These are phyloP conservation scores for Daphoenositta chrysoptera DNA, from an alignment of 2,113 vertebrate genomes.

Conservation along the genomic window DNA sequence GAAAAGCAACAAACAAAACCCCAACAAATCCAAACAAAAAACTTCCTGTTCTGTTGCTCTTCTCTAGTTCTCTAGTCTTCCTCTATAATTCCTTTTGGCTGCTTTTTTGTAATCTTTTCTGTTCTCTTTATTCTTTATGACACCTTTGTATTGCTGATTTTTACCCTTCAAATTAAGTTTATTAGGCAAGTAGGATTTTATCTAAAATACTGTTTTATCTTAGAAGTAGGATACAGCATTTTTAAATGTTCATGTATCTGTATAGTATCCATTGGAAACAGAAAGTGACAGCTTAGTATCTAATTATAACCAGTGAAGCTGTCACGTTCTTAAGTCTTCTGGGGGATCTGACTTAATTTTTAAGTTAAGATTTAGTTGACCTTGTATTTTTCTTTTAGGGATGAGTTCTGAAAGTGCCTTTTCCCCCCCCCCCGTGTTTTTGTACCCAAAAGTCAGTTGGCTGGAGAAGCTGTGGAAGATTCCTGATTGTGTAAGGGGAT, in stretches of 20 bases:
- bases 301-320: neutral
- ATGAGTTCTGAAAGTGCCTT: conserved; percentile 30
- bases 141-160: neutral
- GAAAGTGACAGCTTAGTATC: neutral
- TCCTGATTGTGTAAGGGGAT: conserved; percentile 78
- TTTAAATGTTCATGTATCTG: neutral
- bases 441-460: conserved; percentile 76
- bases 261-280: neutral
- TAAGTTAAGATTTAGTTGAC: neutral
- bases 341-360: neutral
- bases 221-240: neutral
- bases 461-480: conserved; percentile 84
- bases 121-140: neutral
- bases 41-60: neutral
- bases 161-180: neutral
- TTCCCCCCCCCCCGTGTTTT: neutral
- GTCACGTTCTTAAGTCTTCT: neutral
- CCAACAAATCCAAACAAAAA: neutral
- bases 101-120: neutral
- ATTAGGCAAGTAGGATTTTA: neutral
- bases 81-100: neutral
- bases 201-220: neutral
- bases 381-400: neutral
- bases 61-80: neutral
- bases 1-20: neutral